A percentile compares a stretch with the other conserved stretches of the same genome.
Conservation (phyloP, 2,113 vertebrate species). For the Orcinus orca region DNA sequence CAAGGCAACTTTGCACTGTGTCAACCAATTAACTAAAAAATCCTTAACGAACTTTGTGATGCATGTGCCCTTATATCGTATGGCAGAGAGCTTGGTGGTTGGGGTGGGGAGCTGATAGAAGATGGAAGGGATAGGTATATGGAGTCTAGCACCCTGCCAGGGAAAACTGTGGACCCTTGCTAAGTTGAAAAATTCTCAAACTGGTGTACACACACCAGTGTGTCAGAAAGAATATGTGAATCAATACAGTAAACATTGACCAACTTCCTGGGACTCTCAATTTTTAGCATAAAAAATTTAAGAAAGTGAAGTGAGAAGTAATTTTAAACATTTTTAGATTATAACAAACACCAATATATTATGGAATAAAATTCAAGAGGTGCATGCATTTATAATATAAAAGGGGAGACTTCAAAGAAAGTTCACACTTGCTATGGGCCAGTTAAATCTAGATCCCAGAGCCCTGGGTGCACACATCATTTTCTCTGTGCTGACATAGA, state of each 20-base stretch:
- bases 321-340: slow-evolving; percentile 55
- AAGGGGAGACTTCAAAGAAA: slow-evolving; percentile 58
- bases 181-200: not conserved
- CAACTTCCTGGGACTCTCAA: slow-evolving; percentile 10
- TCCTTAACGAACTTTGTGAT: not conserved
- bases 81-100: rapidly evolving
- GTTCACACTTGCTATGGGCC: slow-evolving; percentile 44
- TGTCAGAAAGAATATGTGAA: not conserved
- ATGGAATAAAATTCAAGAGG: slow-evolving; percentile 51
- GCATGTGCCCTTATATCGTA: not conserved
- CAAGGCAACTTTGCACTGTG: not conserved
- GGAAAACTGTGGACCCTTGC: not conserved
- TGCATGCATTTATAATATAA: slow-evolving; percentile 57
- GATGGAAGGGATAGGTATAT: rapidly evolving
- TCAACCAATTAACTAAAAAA: not conserved
- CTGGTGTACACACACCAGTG: not conserved
- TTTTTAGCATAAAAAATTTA: slow-evolving; percentile 41
- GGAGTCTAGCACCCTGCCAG: not conserved
- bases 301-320: slow-evolving; percentile 11
- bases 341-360: slow-evolving; percentile 21
- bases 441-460: slow-evolving; percentile 12
- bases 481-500: slow-evolving; percentile 13
- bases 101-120: rapidly evolving
- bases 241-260: not conserved
- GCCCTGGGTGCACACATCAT: not conserved